Evolutionary conservation across 92 coral and sea anemone species (phyloP).

Genomic region (Isaurus tuberculatus): DNA sequence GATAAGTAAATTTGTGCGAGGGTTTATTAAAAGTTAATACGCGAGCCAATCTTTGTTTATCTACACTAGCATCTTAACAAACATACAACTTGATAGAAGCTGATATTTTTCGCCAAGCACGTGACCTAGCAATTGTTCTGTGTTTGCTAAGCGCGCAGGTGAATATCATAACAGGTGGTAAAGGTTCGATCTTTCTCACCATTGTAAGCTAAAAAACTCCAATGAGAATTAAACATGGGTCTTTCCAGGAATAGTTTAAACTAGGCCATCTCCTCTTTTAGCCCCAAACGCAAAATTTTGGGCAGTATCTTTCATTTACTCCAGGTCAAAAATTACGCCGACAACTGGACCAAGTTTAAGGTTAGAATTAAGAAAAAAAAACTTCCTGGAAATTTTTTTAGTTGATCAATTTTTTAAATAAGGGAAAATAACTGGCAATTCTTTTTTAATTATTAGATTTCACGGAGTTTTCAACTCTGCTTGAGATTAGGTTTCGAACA

Average conservation of each 20-base stretch:
- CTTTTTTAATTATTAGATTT: neutral
- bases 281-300: conserved; percentile 30
- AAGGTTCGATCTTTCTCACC: conserved; percentile 68
- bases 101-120: conserved; percentile 80
- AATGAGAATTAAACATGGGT: conserved; percentile 50
- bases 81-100: conserved; percentile 80
- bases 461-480: conserved; percentile 20
- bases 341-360: conserved; percentile 19
- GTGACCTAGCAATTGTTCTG: conserved; percentile 81
- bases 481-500: conserved; percentile 26
- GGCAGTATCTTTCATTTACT: conserved; percentile 4
- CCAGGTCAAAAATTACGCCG: neutral
- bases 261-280: conserved; percentile 17
- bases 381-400: conserved; percentile 11
- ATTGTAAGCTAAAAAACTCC: conserved; percentile 63
- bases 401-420: neutral
- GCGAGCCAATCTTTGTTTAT: conserved; percentile 80
- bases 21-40: conserved; percentile 83
- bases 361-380: neutral
- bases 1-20: conserved; percentile 48
- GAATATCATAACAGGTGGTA: conserved; percentile 79
- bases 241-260: conserved; percentile 36
- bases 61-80: conserved; percentile 76
- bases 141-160: conserved; percentile 88
- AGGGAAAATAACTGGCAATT: neutral